phyloP scores from a whole-genome alignment of 2,797 vertebrate genomes.

The Alfaro cultratus region DNA sequence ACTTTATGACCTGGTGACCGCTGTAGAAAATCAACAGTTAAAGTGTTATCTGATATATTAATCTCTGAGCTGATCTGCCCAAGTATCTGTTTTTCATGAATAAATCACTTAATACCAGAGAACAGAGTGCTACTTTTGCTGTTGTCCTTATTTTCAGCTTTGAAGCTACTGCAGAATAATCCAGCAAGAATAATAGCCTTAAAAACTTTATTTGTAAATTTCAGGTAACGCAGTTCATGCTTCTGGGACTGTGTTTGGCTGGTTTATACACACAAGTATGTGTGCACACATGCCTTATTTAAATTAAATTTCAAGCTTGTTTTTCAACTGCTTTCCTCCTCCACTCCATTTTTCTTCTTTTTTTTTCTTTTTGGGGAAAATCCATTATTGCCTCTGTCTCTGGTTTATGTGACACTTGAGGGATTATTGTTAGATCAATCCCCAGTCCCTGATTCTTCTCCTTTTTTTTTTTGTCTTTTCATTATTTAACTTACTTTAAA shows the following conservation, averaged over 20 bases:
- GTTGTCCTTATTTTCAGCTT: slow-evolving; percentile 23
- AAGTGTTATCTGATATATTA: slow-evolving; percentile 21
- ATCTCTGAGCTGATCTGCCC: slow-evolving; percentile 13
- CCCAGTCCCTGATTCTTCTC: background rate
- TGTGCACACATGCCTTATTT: background rate
- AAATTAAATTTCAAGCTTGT: slow-evolving; percentile 30
- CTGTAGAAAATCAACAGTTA: slow-evolving; percentile 18
- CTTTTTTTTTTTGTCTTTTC: background rate
- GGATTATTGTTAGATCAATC: background rate
- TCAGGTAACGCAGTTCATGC: background rate
- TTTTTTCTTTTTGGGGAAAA: slow-evolving; percentile 26
- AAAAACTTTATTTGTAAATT: slow-evolving; percentile 17
- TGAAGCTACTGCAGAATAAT: slow-evolving; percentile 12
- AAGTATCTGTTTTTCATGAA: slow-evolving; percentile 43
- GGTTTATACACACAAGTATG: slow-evolving; percentile 1
- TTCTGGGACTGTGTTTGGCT: slow-evolving; percentile 9
- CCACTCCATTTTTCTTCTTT: background rate
- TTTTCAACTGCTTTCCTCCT: slow-evolving; percentile 17
- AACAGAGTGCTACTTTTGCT: slow-evolving; percentile 21
- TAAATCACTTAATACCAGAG: slow-evolving; percentile 29
- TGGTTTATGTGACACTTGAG: slow-evolving; percentile 23
- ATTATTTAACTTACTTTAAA: background rate
- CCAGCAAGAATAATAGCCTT: slow-evolving; percentile 1
- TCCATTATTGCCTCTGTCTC: slow-evolving; percentile 42
- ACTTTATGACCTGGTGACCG: slow-evolving; percentile 33